Conservation (phyloP, 2,888 invertebrate species). For the Sthenelais limicola region DNA sequence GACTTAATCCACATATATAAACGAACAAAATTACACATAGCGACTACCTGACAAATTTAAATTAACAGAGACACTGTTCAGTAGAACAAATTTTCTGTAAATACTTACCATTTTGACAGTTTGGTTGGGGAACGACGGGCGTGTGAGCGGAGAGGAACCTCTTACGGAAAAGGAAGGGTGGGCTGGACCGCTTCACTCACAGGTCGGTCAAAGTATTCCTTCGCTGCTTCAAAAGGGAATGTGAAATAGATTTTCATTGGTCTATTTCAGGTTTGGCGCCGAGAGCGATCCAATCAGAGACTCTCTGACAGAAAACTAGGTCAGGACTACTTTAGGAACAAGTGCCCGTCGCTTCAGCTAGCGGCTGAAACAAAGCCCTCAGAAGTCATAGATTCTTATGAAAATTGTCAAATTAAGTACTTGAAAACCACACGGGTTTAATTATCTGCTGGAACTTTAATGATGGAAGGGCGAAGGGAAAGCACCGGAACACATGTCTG, state of each 20-base stretch:
- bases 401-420: neutral
- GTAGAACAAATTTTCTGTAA: neutral
- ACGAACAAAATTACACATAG: neutral
- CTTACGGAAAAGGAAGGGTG: slow-evolving; percentile 32
- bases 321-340: slow-evolving; percentile 14
- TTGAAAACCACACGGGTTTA: neutral
- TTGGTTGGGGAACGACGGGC: neutral
- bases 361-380: no score
- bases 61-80: neutral
- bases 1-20: neutral
- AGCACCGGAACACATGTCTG: slow-evolving; percentile 15
- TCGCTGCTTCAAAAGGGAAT: neutral
- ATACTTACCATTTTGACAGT: slow-evolving; percentile 37
- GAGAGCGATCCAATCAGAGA: neutral
- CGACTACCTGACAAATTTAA: neutral
- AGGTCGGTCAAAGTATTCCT: slow-evolving; percentile 9
- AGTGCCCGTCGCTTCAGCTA: no score
- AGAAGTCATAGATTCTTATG: no score
- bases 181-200: slow-evolving; percentile 15
- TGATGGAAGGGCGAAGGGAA: slow-evolving; percentile 8
- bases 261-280: neutral
- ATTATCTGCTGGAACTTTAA: neutral
- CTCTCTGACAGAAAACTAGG: neutral
- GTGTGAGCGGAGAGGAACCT: slow-evolving; percentile 12
- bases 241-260: slow-evolving; percentile 1